Evolutionary conservation across 1,140 invertebrate species (phyloP).

Genomic region (Macrobrachium nipponense): DNA sequence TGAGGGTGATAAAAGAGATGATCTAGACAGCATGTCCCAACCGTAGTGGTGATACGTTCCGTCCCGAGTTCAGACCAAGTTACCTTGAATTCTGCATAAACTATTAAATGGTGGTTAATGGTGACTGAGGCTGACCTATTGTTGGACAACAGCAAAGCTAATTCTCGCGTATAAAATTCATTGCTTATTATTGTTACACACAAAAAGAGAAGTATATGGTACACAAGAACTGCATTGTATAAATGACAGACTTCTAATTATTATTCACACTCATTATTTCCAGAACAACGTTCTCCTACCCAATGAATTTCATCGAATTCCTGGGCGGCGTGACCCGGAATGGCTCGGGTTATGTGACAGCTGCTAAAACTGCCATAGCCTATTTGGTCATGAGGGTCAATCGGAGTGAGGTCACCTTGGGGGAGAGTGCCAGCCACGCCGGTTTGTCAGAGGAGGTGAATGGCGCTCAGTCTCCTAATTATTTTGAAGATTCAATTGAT

Average conservation of each 20-base stretch:
- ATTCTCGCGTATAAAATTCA: too few species aligned
- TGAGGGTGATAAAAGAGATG: too few species aligned
- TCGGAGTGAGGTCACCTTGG: slow-evolving; percentile 75
- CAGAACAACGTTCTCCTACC: slow-evolving; percentile 77
- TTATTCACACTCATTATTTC: slow-evolving; percentile 6
- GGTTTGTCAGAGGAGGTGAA: slow-evolving; percentile 81
- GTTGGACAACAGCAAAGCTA: too few species aligned
- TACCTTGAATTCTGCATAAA: too few species aligned
- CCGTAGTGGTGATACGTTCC: too few species aligned
- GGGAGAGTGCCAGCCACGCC: slow-evolving; percentile 76
- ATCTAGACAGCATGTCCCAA: too few species aligned
- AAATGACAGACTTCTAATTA: slow-evolving; percentile 11
- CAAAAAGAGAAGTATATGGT: neutral
- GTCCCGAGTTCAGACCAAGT: too few species aligned
- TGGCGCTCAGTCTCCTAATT: neutral
- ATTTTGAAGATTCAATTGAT: neutral
- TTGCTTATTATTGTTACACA: neutral
- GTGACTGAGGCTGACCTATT: too few species aligned
- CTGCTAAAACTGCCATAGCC: slow-evolving; percentile 75
- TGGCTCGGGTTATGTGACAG: slow-evolving; percentile 74
- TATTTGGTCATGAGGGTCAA: slow-evolving; percentile 77
- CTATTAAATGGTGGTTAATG: too few species aligned
- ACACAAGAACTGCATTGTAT: neutral
- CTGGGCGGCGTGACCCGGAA: slow-evolving; percentile 76
- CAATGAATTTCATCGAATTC: slow-evolving; percentile 75